These are phyloP conservation scores for Pimephales promelas DNA, from an alignment of 2,113 vertebrate species.

Conservation along the genomic window DNA sequence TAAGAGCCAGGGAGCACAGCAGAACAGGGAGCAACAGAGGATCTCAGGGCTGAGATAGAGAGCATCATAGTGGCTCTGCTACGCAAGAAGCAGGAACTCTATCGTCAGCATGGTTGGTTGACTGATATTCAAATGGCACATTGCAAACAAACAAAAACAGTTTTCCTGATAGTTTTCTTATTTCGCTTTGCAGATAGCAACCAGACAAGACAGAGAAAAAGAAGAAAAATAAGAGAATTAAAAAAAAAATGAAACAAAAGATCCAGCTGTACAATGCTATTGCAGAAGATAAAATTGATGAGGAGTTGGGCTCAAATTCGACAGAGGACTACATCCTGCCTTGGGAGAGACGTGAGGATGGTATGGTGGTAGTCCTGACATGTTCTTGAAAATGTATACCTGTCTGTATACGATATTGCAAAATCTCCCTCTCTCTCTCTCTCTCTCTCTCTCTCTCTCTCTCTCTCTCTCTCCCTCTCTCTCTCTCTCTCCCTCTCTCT, in stretches of 20 bases:
- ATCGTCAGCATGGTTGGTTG: neutral
- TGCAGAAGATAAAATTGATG: neutral
- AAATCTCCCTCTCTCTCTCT: neutral
- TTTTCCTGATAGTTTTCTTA: neutral
- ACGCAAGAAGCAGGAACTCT: neutral
- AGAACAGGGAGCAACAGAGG: neutral
- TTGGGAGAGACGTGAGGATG: neutral
- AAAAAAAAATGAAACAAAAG: neutral
- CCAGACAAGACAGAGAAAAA: neutral
- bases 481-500: no score
- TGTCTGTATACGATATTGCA: neutral
- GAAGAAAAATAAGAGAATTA: neutral
- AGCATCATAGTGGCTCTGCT: neutral
- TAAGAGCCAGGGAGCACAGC: neutral
- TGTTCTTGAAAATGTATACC: neutral
- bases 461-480: no score
- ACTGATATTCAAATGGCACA: neutral
- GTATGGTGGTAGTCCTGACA: neutral
- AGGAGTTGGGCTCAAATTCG: neutral
- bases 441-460: no score
- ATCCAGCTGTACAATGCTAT: neutral
- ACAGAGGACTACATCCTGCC: neutral
- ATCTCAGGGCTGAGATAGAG: conserved; percentile 6
- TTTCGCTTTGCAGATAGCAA: conserved; percentile 13
- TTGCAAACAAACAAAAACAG: neutral